Evolutionary conservation across 2,888 invertebrate genomes (phyloP).

Genomic region (Eilema depressum): DNA sequence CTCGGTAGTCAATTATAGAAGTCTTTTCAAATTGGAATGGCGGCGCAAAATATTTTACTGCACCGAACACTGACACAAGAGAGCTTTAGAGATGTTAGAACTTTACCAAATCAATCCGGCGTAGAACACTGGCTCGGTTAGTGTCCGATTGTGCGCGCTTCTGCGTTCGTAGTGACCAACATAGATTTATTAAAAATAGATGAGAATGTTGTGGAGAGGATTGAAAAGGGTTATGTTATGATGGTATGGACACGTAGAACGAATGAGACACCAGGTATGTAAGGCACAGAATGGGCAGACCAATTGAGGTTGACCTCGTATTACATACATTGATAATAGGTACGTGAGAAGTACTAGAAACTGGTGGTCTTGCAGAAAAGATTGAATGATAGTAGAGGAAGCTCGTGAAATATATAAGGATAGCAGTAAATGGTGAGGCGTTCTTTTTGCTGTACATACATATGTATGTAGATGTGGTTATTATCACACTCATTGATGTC

Average conservation of each 20-base stretch:
- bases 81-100: background rate
- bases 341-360: too few relatives aligned
- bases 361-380: too few relatives aligned
- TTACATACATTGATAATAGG: too few relatives aligned
- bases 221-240: too few relatives aligned
- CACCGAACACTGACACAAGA: constrained; percentile 6
- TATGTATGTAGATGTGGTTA: background rate
- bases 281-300: too few relatives aligned
- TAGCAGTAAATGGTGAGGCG: too few relatives aligned
- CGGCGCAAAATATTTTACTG: constrained; percentile 6
- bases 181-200: constrained; percentile 1
- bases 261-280: too few relatives aligned
- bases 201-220: background rate
- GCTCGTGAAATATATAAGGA: too few relatives aligned
- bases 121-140: background rate
- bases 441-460: too few relatives aligned
- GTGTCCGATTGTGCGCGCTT: background rate
- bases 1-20: constrained; percentile 6
- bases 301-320: too few relatives aligned
- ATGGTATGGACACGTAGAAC: background rate
- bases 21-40: constrained; percentile 8
- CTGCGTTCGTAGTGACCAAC: background rate
- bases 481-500: background rate
- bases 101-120: background rate
- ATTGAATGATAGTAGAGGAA: too few relatives aligned